Evolutionary conservation across 2,113 vertebrate species (phyloP), one percentile per base, ranked within the genome.

Genomic region (Pseudorasbora parva): DNA sequence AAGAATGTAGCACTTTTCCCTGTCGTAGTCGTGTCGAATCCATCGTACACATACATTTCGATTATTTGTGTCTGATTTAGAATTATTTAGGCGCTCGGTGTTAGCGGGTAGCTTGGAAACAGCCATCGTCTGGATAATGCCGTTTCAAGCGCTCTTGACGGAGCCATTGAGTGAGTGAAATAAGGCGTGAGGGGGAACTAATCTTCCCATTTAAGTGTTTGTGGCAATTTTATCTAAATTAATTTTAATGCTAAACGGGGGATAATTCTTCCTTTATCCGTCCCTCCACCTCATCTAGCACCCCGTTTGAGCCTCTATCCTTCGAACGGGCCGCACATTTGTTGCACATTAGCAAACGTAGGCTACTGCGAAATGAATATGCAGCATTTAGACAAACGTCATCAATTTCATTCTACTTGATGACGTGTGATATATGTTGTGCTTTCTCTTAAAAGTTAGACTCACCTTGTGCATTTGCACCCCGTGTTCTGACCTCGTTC

Each of bases 181-280:
- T 95, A 97, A 97, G 95, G 96, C 96, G 95, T 97, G 96, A 97
- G 95, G 95, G 95, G 96, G 96, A 97, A 97, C 96, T 97, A 97
- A 98, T 97, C 96, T 96, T 93, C 93, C 94, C 94, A 96, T 97
- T 97, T 96, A 96, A 95, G 95, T 96, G 96, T 97, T 97, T 97
- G 95, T 95, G 95, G 95, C 94, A 95, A 96, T 97, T 97, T 97
- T 96, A 96, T 95, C 93, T 96, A 96, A 97, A 97, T 97, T 92
- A 96, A 96, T 97, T 97, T 97, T 96, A 96, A 98, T 96, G 96
- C 95, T 95, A 97, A 97, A 97, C 93, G 94, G 95, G 92, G 94
- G 95, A 94, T 96, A 95, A 97, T 96, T 96, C 94, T 92, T 94
- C 95, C 95, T 96, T 93, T 95, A 94, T 84, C 83, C 91, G 93